phyloP scores from a whole-genome alignment of 2,888 invertebrate species.

The Drosophila peninsularis region DNA sequence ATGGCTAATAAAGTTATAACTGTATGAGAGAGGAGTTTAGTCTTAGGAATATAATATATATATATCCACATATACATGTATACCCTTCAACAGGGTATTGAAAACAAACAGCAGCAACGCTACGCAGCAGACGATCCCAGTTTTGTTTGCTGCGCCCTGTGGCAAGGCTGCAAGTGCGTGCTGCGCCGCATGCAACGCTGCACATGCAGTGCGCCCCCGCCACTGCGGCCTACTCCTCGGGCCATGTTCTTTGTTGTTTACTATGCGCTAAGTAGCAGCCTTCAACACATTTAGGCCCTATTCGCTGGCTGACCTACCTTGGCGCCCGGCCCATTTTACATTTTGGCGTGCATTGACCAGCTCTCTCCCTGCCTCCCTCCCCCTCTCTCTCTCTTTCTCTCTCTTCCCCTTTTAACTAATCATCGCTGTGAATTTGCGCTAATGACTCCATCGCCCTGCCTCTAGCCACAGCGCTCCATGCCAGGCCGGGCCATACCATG shows the following conservation, averaged over 20 bases:
- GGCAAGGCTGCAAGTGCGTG: constrained; percentile 59
- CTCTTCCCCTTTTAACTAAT: constrained; percentile 51
- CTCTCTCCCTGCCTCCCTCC: background rate
- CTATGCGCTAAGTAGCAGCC: constrained; percentile 44
- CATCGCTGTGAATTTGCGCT: constrained; percentile 77
- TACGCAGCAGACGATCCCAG: constrained; percentile 12
- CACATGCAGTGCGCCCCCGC: constrained; percentile 32
- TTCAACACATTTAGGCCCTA: constrained; percentile 44
- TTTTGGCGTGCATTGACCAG: constrained; percentile 77
- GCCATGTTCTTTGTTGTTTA: constrained; percentile 30
- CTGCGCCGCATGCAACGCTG: constrained; percentile 65
- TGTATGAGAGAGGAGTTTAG: too few relatives aligned
- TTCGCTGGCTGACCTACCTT: constrained; percentile 61
- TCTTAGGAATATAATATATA: too few relatives aligned
- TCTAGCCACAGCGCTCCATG: constrained; percentile 1
- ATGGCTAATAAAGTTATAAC: too few relatives aligned
- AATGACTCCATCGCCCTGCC: constrained; percentile 53
- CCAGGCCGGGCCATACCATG: background rate
- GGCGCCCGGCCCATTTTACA: constrained; percentile 68
- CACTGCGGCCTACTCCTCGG: constrained; percentile 23
- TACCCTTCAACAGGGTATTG: background rate
- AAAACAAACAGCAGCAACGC: background rate
- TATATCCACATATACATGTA: background rate
- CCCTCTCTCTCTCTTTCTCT: background rate
- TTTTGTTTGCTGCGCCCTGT: constrained; percentile 38